phyloP scores from a whole-genome alignment of 2,888 invertebrate species.

The Digitonthophagus gazella region DNA sequence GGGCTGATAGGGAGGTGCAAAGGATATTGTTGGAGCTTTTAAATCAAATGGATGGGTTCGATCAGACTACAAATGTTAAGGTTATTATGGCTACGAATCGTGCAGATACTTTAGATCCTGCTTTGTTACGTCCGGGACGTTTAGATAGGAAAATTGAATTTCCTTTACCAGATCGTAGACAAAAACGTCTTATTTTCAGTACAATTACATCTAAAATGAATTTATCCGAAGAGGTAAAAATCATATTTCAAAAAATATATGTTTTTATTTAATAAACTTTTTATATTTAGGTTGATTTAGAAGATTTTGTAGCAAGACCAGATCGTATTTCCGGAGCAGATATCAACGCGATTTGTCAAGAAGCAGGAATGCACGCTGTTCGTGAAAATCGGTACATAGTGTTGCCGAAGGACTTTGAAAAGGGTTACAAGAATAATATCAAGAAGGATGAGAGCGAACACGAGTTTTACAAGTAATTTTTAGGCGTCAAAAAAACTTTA shows the following conservation, averaged over 20 bases:
- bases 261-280: conserved; percentile 6
- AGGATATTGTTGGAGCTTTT: conserved; percentile 93
- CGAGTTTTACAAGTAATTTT: conserved; percentile 94
- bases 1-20: conserved; percentile 97
- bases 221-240: conserved; percentile 79
- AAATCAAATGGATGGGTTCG: conserved; percentile 99
- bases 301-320: conserved; percentile 97
- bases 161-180: conserved; percentile 87
- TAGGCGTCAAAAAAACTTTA: background rate
- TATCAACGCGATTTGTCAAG: conserved; percentile 99
- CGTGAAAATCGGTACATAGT: conserved; percentile 99
- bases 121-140: conserved; percentile 89
- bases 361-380: conserved; percentile 99
- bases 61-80: conserved; percentile 99
- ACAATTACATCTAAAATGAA: conserved; percentile 98
- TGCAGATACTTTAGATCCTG: conserved; percentile 98
- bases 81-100: conserved; percentile 93
- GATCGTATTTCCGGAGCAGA: conserved; percentile 99
- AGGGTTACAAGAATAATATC: conserved; percentile 99
- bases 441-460: conserved; percentile 99
- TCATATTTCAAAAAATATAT: background rate
- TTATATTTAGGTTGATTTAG: conserved; percentile 75
- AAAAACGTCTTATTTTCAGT: conserved; percentile 95
- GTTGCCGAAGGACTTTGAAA: conserved; percentile 98
- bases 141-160: conserved; percentile 99